phyloP scores from a whole-genome alignment of 53 echinoderm and acorn worm species.

The Zoroaster sp. region DNA sequence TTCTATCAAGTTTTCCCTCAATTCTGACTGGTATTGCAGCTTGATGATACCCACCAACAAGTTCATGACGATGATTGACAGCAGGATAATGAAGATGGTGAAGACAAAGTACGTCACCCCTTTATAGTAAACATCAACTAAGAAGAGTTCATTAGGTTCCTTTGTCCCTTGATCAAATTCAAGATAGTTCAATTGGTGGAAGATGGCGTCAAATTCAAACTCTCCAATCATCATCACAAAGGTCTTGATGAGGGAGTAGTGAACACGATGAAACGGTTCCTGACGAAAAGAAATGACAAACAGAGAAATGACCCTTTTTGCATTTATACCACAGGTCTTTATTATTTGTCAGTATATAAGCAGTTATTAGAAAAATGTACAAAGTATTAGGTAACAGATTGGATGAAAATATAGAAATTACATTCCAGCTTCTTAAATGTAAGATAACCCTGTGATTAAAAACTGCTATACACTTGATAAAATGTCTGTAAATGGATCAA shows the following conservation, averaged over 20 bases:
- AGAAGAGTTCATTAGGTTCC: conserved; percentile 47
- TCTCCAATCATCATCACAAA: conserved; percentile 99
- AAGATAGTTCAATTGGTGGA: conserved; percentile 83
- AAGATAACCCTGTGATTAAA: too few species aligned
- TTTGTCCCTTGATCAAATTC: background rate
- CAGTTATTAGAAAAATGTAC: too few species aligned
- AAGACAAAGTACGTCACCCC: conserved; percentile 82
- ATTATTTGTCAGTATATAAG: too few species aligned
- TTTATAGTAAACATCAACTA: conserved; percentile 61
- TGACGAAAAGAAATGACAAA: background rate
- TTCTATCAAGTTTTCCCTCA: too few species aligned
- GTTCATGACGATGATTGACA: conserved; percentile 99
- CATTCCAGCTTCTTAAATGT: too few species aligned
- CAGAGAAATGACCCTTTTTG: background rate
- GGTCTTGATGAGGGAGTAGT: conserved; percentile 85
- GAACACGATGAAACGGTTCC: conserved; percentile 83
- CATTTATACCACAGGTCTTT: too few species aligned
- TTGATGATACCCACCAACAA: conserved; percentile 78
- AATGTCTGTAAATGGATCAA: too few species aligned
- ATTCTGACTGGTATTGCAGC: background rate
- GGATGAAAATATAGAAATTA: too few species aligned
- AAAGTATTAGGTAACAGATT: too few species aligned
- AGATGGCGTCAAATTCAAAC: conserved; percentile 90
- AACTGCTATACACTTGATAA: too few species aligned
- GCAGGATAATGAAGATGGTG: conserved; percentile 81